Percentiles rank a stretch among this genome's conserved stretches.
These are phyloP conservation scores for Nansenia antarctica DNA, from an alignment of 2,113 vertebrate genomes.

Conservation along the genomic window DNA sequence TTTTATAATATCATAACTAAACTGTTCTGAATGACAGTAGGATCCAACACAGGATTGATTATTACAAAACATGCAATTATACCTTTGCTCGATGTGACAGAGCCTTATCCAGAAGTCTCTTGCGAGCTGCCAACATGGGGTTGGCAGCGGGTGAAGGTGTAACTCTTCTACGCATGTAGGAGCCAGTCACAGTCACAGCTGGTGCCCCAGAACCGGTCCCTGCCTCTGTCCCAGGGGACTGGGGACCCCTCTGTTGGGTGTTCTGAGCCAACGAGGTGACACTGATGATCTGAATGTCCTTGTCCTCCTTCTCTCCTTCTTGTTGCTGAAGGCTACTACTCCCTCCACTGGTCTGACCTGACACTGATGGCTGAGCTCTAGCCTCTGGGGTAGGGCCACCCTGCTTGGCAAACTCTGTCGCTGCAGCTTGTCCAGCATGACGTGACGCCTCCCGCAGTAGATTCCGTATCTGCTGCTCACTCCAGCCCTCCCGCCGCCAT, in stretches of 20 bases:
- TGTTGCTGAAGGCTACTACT: fast-evolving
- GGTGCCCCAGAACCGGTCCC: conserved; percentile 33
- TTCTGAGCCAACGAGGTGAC: conserved; percentile 75
- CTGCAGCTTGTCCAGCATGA: conserved; percentile 42
- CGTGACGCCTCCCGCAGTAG: conserved; percentile 54
- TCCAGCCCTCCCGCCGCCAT: conserved; percentile 61
- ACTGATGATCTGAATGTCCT: conserved; percentile 75
- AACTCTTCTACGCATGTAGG: conserved; percentile 48
- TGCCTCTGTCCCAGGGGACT: conserved; percentile 39
- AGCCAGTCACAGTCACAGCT: conserved; percentile 29
- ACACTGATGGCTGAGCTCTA: neutral
- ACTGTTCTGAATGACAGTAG: neutral
- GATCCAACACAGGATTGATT: neutral
- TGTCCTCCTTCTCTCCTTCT: conserved; percentile 50
- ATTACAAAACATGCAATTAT: conserved; percentile 11
- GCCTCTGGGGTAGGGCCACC: conserved; percentile 30
- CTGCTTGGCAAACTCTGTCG: conserved; percentile 48
- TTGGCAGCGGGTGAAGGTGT: conserved; percentile 62
- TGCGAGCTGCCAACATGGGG: conserved; percentile 75
- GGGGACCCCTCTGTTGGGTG: conserved; percentile 34
- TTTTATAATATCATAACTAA: no score
- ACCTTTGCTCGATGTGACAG: conserved; percentile 78
- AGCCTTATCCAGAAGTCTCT: conserved; percentile 76
- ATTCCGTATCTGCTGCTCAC: conserved; percentile 67
- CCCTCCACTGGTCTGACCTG: no score